Percentiles rank a stretch among this genome's conserved stretches.
These are phyloP conservation scores for Brachyptera putata DNA, from an alignment of 2,888 invertebrate species.

Conservation along the genomic window DNA sequence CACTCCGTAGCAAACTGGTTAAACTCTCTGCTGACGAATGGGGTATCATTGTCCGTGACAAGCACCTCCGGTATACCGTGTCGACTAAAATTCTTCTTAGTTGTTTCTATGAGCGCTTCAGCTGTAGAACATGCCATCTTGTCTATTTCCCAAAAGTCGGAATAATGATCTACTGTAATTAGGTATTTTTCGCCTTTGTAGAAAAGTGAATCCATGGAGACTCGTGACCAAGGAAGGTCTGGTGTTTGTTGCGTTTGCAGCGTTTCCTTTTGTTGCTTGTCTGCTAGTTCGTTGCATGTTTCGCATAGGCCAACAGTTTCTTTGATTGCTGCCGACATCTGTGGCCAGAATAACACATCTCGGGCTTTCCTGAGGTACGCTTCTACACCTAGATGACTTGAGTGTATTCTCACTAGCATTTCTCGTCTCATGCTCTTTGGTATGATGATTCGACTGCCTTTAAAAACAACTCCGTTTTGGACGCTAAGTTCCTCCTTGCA, in stretches of 20 bases:
- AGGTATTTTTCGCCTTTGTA: not conserved
- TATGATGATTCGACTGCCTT: not conserved
- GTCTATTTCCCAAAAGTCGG: not conserved
- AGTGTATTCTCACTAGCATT: not conserved
- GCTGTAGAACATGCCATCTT: not conserved
- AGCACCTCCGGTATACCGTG: too few species aligned
- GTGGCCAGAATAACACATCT: slow-evolving; percentile 3
- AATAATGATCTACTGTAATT: not conserved
- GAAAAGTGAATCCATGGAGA: not conserved
- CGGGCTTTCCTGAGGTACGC: not conserved
- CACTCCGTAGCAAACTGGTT: too few species aligned
- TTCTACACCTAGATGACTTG: not conserved
- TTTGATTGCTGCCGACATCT: not conserved
- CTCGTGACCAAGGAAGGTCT: not conserved
- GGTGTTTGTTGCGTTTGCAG: not conserved
- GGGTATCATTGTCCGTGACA: too few species aligned
- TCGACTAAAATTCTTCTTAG: too few species aligned
- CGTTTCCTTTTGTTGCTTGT: not conserved
- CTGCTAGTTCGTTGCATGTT: not conserved
- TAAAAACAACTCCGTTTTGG: not conserved
- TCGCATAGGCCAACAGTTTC: not conserved
- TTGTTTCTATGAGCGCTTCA: too few species aligned
- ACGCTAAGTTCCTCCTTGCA: not conserved
- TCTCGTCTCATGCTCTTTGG: not conserved
- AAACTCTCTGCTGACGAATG: too few species aligned